Evolutionary conservation across 2,888 invertebrate genomes (phyloP).

Genomic region (Tinea trinotella): DNA sequence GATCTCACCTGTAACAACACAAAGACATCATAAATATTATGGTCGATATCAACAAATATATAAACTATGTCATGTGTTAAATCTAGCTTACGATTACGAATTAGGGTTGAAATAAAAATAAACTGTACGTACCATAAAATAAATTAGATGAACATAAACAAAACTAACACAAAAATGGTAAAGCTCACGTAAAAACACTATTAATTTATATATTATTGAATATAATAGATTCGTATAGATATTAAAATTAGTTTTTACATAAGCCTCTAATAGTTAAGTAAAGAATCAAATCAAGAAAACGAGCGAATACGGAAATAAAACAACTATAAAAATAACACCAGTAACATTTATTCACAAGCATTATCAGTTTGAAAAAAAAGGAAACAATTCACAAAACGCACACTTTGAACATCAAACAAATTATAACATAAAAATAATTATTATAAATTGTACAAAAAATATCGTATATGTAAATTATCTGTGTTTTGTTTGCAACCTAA

Average conservation of each 20-base stretch:
- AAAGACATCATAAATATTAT: background rate
- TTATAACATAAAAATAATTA: background rate
- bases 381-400: slow-evolving; percentile 22
- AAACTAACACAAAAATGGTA: background rate
- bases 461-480: background rate
- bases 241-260: no score
- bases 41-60: no score
- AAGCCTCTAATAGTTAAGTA: background rate
- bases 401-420: slow-evolving; percentile 9
- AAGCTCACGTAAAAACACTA: slow-evolving; percentile 10
- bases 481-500: no score
- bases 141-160: background rate
- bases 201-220: background rate
- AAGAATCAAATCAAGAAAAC: background rate
- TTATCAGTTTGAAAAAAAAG: slow-evolving; percentile 50
- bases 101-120: background rate
- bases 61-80: no score
- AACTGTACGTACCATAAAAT: background rate
- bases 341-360: slow-evolving; percentile 71
- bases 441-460: slow-evolving; percentile 1
- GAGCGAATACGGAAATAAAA: slow-evolving; percentile 2
- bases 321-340: slow-evolving; percentile 31
- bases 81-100: background rate
- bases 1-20: slow-evolving; percentile 52
- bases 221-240: no score